A percentile compares a stretch with the other conserved stretches of the same genome.
These are phyloP conservation scores for Mystacornis crossleyi DNA, from an alignment of 2,113 vertebrate genomes.

Conservation along the genomic window DNA sequence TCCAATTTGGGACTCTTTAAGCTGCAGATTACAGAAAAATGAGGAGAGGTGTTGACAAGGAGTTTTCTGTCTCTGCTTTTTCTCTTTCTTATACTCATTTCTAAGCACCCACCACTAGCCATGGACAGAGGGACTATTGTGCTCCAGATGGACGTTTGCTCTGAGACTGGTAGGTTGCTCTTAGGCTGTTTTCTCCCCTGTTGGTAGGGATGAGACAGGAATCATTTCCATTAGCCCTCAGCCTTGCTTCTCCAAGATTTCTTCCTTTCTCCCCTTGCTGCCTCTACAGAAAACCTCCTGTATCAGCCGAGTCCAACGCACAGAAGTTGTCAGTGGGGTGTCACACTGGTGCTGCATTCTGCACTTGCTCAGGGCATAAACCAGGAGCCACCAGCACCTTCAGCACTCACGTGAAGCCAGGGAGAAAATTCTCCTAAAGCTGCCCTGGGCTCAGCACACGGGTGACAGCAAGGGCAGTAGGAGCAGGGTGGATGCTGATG, in stretches of 20 bases:
- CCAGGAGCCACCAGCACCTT: background rate
- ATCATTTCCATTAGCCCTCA: background rate
- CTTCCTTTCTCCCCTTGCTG: background rate
- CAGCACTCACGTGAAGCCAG: background rate
- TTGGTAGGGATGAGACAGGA: background rate
- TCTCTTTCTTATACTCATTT: background rate
- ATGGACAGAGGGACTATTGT: background rate
- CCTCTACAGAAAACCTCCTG: background rate
- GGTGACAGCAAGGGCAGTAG: background rate
- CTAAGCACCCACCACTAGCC: background rate
- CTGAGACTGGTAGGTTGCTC: background rate
- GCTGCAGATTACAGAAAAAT: constrained; percentile 27
- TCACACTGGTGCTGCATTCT: background rate
- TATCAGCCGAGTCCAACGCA: background rate
- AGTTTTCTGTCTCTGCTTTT: background rate
- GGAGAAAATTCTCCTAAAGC: background rate
- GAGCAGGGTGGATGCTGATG: background rate
- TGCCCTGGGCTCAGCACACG: background rate
- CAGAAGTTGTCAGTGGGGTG: background rate
- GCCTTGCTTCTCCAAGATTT: background rate
- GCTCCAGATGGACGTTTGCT: background rate
- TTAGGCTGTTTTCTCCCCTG: background rate
- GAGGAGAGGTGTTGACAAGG: constrained; percentile 6
- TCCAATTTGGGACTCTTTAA: constrained; percentile 50
- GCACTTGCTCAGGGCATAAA: background rate